Base-by-base conservation (phyloP, 2,113 vertebrate genomes). In the Sceloporus undulatus region DNA sequence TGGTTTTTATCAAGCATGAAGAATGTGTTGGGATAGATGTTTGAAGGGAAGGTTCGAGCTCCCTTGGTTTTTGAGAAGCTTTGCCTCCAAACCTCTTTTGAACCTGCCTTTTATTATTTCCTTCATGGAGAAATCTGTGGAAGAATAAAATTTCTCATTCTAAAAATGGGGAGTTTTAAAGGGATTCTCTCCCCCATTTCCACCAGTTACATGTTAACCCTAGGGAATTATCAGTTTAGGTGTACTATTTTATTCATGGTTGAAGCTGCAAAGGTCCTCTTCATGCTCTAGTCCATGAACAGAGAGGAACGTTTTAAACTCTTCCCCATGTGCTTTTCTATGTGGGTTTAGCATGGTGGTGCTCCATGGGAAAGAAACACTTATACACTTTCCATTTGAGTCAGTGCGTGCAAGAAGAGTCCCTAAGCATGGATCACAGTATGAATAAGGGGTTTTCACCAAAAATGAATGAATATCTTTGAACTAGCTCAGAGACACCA, bases 121-220 rank as follows among this genome's bases (percentile, higher is more conserved):
- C 13, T 56, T 59, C 83, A 84, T 54, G 82, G 29, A 56, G 48
- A n/a, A 56, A 56, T 74, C 68, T 84, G 82, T 62, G 79, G 54
- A 80, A 34, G 54, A 73, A 74, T 74, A 84, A 38, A 84, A 23
- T 38, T 70, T 73, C 27, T 19, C 73, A 34, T 84, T 74, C 52
- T 2, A 84, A 74, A 73, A 42, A 84, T 56, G 82, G 42, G 48
- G 48, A 54, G 42, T 68, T 66, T 75, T 68, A 52, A 52, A 59
- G 83, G 52, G 83, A 74, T 74, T 84, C 71, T 59, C n/a, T 84
- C 5, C 27, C 62, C 29, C 3, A 3, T n/a, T 78, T 68, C 38
- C 40, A 68, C 5, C 11, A 34, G 75, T 68, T 79, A 27, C 29
- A 54, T 25, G 76, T 54, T 29, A 75, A 38, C 48, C 48, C 48